phyloP scores from a whole-genome alignment of 1,140 invertebrate genomes.

The Saccostrea echinata region DNA sequence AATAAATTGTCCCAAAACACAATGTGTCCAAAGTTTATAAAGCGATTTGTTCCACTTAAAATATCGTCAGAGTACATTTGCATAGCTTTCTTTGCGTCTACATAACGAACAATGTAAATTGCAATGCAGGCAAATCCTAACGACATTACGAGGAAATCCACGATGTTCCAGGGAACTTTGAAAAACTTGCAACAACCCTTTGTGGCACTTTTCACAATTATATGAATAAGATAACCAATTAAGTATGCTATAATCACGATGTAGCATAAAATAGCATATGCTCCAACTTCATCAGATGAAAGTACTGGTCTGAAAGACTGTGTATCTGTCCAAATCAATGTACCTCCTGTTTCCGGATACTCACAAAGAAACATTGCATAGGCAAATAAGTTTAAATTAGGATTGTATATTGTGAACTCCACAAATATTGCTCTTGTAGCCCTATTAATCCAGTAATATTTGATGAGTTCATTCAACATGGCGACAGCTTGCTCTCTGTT shows the following conservation, averaged over 20 bases:
- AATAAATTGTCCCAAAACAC: conserved; percentile 63
- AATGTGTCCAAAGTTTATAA: conserved; percentile 66
- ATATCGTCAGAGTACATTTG: conserved; percentile 45
- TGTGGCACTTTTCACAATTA: conserved; percentile 53
- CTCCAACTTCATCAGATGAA: conserved; percentile 59
- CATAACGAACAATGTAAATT: conserved; percentile 69
- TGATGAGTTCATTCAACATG: conserved; percentile 74
- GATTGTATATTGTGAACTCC: conserved; percentile 82
- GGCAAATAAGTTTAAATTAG: conserved; percentile 69
- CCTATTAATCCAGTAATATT: conserved; percentile 80
- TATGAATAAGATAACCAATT: conserved; percentile 54
- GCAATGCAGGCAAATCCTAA: conserved; percentile 71
- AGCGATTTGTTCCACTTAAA: conserved; percentile 6
- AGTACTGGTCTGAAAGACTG: conserved; percentile 61
- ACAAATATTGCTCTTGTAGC: conserved; percentile 81
- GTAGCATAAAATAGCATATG: conserved; percentile 66
- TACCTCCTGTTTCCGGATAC: conserved; percentile 80
- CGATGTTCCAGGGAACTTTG: conserved; percentile 77
- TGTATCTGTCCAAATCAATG: conserved; percentile 66
- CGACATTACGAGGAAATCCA: conserved; percentile 72
- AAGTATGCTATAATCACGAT: conserved; percentile 61
- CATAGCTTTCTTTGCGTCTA: conserved; percentile 44
- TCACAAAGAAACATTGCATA: conserved; percentile 71
- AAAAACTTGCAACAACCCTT: conserved; percentile 72
- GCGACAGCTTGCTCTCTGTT: conserved; percentile 16